Evolutionary conservation across 2,888 invertebrate genomes (phyloP).

Genomic region (Hymenopus coronatus): DNA sequence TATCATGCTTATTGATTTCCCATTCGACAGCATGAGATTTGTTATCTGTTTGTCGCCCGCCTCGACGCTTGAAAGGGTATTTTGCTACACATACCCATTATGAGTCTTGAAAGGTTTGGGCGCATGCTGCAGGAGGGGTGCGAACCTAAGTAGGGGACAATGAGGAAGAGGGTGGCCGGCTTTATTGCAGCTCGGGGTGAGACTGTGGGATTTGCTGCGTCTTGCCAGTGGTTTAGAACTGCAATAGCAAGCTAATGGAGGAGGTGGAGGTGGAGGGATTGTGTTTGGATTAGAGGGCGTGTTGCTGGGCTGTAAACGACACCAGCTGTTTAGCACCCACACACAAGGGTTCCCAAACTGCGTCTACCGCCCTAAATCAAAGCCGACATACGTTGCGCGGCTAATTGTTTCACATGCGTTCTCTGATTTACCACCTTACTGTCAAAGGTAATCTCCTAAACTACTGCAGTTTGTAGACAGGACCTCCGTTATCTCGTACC

Average conservation of each 20-base stretch:
- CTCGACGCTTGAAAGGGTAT: not conserved
- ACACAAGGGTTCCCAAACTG: not conserved
- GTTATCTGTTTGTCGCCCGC: not conserved
- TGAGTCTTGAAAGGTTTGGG: not conserved
- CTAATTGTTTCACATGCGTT: not conserved
- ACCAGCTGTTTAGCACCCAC: conserved; percentile 5
- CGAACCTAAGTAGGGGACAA: not conserved
- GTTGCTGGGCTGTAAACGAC: conserved; percentile 4
- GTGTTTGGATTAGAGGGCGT: not conserved
- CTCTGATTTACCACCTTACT: not conserved
- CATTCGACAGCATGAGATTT: not conserved
- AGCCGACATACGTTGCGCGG: not conserved
- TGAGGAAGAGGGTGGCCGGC: not conserved
- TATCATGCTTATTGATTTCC: not conserved
- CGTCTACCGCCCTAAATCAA: not conserved
- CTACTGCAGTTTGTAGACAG: too few species aligned
- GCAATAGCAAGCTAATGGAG: not conserved
- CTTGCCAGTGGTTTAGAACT: not conserved
- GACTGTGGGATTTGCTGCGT: not conserved
- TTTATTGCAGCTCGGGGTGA: not conserved
- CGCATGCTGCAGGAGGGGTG: not conserved
- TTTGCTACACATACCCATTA: not conserved
- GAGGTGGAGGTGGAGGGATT: not conserved
- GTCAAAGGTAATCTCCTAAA: not conserved
- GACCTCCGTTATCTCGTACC: too few species aligned